Percentiles rank a stretch among this genome's conserved stretches.
Conservation (phyloP, 2,888 invertebrate genomes). For the Drosophila kambysellisi region DNA sequence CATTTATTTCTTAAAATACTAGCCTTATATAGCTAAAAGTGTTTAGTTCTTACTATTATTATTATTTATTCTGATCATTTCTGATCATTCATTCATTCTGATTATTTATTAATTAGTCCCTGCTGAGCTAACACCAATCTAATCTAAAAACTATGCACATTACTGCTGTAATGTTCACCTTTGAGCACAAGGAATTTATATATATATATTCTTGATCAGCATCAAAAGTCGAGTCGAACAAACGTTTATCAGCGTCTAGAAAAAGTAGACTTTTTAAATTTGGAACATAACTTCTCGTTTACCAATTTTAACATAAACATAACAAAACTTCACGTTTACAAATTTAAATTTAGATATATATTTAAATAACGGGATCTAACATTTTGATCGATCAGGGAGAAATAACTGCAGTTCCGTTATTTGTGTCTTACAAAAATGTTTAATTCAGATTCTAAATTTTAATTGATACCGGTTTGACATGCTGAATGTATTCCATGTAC, state of each 20-base stretch:
- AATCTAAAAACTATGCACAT: too few relatives aligned
- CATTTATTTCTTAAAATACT: not conserved
- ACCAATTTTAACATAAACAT: not conserved
- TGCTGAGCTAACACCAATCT: not conserved
- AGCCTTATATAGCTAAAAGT: not conserved
- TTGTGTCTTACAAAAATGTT: fast-evolving
- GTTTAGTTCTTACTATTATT: not conserved
- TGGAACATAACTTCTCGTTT: not conserved
- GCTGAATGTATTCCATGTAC: not conserved
- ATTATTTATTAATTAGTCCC: too few relatives aligned
- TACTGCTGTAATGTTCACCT: not conserved
- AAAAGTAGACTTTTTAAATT: not conserved
- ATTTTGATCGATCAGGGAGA: not conserved
- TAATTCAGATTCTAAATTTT: not conserved
- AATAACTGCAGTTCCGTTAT: not conserved
- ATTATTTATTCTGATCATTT: not conserved
- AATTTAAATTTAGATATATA: not conserved
- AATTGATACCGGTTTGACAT: not conserved
- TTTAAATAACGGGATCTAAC: not conserved
- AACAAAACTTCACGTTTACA: not conserved
- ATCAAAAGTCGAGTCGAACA: not conserved
- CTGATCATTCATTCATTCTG: too few relatives aligned
- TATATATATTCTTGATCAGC: not conserved
- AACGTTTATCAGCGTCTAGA: too few relatives aligned
- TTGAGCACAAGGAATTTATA: not conserved